A percentile compares a stretch with the other conserved stretches of the same genome.
phyloP scores from a whole-genome alignment of 53 echinoderm and acorn worm genomes.

The Holothuria leucospilota region DNA sequence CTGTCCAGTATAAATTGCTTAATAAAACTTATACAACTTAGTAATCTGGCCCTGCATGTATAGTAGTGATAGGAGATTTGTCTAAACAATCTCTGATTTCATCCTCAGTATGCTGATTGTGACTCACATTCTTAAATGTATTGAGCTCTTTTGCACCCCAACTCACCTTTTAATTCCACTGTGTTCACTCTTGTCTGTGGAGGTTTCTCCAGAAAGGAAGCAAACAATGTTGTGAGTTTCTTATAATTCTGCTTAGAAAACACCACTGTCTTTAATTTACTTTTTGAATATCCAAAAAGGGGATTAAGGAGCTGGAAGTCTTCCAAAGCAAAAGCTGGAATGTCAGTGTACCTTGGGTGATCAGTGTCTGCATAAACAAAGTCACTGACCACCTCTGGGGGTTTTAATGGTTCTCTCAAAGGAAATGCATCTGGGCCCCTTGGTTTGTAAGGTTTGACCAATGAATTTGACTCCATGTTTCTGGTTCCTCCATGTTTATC shows the following conservation, averaged over 20 bases:
- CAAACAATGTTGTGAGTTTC: slow-evolving; percentile 96
- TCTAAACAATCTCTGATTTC: too few relatives aligned
- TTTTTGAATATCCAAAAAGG: slow-evolving; percentile 61
- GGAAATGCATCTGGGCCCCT: slow-evolving; percentile 95
- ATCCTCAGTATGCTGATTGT: too few relatives aligned
- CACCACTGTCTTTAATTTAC: slow-evolving; percentile 71
- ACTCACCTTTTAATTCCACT: slow-evolving; percentile 85
- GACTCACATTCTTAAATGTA: too few relatives aligned
- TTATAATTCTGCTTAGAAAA: slow-evolving; percentile 97
- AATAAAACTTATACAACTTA: too few relatives aligned
- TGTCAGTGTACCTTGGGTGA: slow-evolving; percentile 68
- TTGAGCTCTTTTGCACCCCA: background rate
- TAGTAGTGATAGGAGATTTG: too few relatives aligned
- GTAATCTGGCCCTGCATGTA: too few relatives aligned
- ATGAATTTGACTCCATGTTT: slow-evolving; percentile 71
- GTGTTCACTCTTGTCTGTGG: slow-evolving; percentile 77
- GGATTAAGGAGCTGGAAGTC: slow-evolving; percentile 76
- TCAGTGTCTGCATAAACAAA: slow-evolving; percentile 79
- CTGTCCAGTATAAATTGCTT: too few relatives aligned
- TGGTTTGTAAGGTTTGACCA: slow-evolving; percentile 92
- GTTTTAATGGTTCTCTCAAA: slow-evolving; percentile 69
- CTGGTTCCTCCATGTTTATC: slow-evolving; percentile 50
- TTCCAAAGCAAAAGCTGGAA: slow-evolving; percentile 82
- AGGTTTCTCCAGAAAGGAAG: slow-evolving; percentile 72
- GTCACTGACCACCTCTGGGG: slow-evolving; percentile 77